Percentiles rank a stretch among this genome's conserved stretches.
phyloP scores from a whole-genome alignment of 2,797 vertebrate genomes.

The Forpus xanthops region DNA sequence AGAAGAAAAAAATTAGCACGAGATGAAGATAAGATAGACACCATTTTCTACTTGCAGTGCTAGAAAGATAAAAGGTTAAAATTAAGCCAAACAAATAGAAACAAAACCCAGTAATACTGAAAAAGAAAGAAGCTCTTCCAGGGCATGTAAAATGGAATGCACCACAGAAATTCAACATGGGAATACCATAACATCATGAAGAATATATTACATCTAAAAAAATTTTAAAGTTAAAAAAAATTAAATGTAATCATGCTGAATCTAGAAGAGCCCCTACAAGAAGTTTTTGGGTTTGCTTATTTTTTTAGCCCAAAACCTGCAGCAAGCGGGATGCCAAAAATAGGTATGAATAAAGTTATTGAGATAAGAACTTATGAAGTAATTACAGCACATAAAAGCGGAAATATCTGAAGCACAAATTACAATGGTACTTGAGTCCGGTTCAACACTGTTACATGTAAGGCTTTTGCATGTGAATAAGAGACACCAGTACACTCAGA shows the following conservation, averaged over 20 bases:
- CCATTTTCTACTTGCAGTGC: neutral
- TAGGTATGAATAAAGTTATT: neutral
- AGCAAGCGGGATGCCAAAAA: neutral
- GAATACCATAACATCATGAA: neutral
- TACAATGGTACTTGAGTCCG: neutral
- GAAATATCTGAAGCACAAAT: neutral
- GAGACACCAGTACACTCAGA: neutral
- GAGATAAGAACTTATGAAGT: neutral
- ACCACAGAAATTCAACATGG: neutral
- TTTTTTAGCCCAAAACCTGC: neutral
- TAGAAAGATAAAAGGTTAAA: neutral
- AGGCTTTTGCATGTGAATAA: neutral
- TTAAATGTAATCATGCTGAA: neutral
- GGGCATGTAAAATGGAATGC: neutral
- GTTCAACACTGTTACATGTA: neutral
- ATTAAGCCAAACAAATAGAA: neutral
- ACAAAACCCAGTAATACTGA: neutral
- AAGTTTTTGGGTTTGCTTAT: neutral
- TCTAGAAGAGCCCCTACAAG: neutral
- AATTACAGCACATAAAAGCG: neutral
- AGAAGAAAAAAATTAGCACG: constrained; percentile 41
- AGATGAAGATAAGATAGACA: constrained; percentile 26
- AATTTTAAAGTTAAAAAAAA: neutral
- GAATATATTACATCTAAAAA: neutral
- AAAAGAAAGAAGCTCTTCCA: neutral